A percentile compares a stretch with the other conserved stretches of the same genome.
These are phyloP conservation scores for Pseudocheirus occidentalis DNA, from an alignment of 2,797 vertebrate genomes.

Conservation along the genomic window DNA sequence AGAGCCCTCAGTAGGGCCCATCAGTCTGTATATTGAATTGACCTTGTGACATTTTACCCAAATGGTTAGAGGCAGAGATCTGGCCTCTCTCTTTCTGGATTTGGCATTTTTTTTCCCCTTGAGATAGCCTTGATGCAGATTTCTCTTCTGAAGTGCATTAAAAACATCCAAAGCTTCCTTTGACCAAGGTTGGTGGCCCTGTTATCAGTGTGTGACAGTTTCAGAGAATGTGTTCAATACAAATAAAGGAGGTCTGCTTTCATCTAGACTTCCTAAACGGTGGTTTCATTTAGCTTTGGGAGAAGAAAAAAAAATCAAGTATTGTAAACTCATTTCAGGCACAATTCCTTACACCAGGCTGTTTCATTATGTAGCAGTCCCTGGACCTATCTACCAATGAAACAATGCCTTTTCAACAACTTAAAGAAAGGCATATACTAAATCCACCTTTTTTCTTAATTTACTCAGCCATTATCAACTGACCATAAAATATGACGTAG, in stretches of 20 bases:
- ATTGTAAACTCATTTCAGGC: neutral
- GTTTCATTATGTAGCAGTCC: neutral
- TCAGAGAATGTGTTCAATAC: neutral
- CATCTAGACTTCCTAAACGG: neutral
- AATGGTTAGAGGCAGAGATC: neutral
- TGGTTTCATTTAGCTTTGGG: neutral
- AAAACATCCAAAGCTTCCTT: constrained; percentile 1
- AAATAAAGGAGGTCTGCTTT: neutral
- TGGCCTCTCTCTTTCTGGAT: neutral
- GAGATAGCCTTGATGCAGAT: neutral
- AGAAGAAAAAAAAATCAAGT: neutral
- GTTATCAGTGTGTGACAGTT: neutral
- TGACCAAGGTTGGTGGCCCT: neutral
- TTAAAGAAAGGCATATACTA: neutral
- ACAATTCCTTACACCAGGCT: neutral
- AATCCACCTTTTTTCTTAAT: neutral
- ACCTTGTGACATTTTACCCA: neutral
- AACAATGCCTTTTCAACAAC: neutral
- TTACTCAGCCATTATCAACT: neutral
- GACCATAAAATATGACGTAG: neutral
- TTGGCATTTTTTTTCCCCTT: neutral
- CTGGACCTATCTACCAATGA: neutral
- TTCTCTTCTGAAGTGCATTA: neutral
- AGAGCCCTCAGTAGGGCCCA: neutral
- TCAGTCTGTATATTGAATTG: neutral